Evolutionary conservation across 35 echinoderm and acorn worm genomes (phyloP), one percentile per base, ranked within the genome.

Genomic region (Anneissia japonica): DNA sequence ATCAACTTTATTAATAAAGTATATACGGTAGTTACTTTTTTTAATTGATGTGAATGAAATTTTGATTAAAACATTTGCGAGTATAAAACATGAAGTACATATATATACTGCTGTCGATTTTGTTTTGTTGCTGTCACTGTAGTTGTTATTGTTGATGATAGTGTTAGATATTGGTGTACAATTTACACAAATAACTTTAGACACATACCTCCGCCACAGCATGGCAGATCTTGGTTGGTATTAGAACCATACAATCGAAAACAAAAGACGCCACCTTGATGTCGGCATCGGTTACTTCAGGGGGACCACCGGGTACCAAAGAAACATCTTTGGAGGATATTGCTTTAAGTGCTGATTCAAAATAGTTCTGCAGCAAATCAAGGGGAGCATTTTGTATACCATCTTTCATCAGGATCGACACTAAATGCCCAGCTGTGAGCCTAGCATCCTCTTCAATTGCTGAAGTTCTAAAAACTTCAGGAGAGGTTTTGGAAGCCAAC

Each of bases 371-470:
- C 46, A 90, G 88, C 81, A 90, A 74, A 29, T 73, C 77, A 38
- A 90, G 35, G 40, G 88, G 81, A 14, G 74, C 36, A 51, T 78
- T 90, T 34, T 39, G 17, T 9, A 79, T 43, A 32, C 88, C 88
- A 36, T 83, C 82, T 19, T 90, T 73, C 9, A 74, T 76, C 36
- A 90, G 81, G 32, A 90, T 73, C 41, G 88, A 90, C 3, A 90
- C 88, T 37, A 90, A 82, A 79, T 90, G 88, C 31, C 88, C 88
- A 28, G 38, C 81, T 0, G 88, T 56, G 4, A 31, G 39, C 30
- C 43, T 5, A 39, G 81, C 82, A 83, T 90, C 88, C 78, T 75
- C 81, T 38, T 83, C 35, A 39, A 35, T 39, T 17, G 88, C 88
- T 51, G 73, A 38, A 19, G 36, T 74, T n/a, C 73, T 73, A 45